Evolutionary conservation across 2,888 invertebrate genomes (phyloP).

Genomic region (Ochropleura leucogaster): DNA sequence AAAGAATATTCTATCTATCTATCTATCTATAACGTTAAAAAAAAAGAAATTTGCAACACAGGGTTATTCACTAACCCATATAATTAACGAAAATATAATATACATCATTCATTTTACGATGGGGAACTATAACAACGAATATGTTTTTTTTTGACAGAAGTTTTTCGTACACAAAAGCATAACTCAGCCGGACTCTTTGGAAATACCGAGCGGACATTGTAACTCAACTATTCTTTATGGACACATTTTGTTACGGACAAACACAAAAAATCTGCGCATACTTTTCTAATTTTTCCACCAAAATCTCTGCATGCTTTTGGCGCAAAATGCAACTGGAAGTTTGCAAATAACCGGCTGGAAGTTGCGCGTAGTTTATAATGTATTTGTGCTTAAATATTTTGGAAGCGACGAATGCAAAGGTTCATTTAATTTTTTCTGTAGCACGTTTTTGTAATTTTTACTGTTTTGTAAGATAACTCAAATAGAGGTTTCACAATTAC

Average conservation of each 20-base stretch:
- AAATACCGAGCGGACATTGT: constrained; percentile 3
- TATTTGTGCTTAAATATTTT: constrained; percentile 33
- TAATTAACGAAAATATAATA: not conserved
- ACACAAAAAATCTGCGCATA: constrained; percentile 35
- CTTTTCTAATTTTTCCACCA: constrained; percentile 42
- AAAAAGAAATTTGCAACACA: too few species aligned
- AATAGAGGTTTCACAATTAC: not conserved
- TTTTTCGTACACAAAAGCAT: constrained; percentile 27
- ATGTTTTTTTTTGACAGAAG: not conserved
- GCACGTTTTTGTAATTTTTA: not conserved
- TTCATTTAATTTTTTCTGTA: not conserved
- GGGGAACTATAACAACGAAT: not conserved
- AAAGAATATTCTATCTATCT: too few species aligned
- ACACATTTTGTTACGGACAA: constrained; percentile 12
- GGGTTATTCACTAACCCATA: not conserved
- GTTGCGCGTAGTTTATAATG: constrained; percentile 30
- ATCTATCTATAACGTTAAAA: too few species aligned
- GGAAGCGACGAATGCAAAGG: not conserved
- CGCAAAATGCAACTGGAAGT: constrained; percentile 34
- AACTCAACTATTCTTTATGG: constrained; percentile 38
- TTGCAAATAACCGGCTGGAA: constrained; percentile 36
- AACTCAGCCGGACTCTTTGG: constrained; percentile 12
- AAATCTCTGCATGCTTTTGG: constrained; percentile 39
- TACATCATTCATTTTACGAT: not conserved
- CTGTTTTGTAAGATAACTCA: not conserved